These are phyloP conservation scores for Oreohelix idahoensis DNA, from an alignment of 1,140 invertebrate genomes.

Conservation along the genomic window DNA sequence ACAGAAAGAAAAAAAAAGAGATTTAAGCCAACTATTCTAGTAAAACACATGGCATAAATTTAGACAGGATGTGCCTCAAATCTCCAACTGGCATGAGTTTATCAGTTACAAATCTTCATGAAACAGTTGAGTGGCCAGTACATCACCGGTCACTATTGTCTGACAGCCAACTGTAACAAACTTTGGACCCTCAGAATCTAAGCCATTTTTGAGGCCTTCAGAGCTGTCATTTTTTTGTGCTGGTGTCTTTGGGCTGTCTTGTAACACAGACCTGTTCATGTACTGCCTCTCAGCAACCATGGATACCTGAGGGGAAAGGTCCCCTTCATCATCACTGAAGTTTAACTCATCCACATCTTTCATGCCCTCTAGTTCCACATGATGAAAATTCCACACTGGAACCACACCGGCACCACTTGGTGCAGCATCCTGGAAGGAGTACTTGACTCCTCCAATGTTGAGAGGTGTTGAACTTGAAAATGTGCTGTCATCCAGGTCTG, in stretches of 20 bases:
- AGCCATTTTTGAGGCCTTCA: conserved; percentile 29
- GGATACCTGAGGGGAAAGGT: conserved; percentile 59
- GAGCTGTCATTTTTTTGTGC: conserved; percentile 32
- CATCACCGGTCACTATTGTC: conserved; percentile 72
- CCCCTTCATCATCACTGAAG: conserved; percentile 61
- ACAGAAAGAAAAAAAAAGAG: no score
- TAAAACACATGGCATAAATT: no score
- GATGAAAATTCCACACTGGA: conserved; percentile 72
- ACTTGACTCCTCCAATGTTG: conserved; percentile 65
- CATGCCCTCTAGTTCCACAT: conserved; percentile 63
- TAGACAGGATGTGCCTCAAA: no score
- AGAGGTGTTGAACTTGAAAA: conserved; percentile 58
- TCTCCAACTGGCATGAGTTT: background rate
- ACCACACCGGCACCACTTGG: conserved; percentile 70
- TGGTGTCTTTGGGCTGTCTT: conserved; percentile 56
- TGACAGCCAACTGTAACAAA: conserved; percentile 65
- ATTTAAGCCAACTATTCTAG: no score
- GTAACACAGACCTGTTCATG: conserved; percentile 70
- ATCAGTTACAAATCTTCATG: conserved; percentile 66
- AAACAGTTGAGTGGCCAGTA: conserved; percentile 72
- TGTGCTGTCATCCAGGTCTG: conserved; percentile 64
- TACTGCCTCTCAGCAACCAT: conserved; percentile 72
- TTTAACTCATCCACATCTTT: conserved; percentile 66
- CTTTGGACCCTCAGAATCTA: conserved; percentile 43
- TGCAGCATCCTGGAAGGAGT: conserved; percentile 69